These are phyloP conservation scores for Parasteatoda lunata DNA, from an alignment of 2,888 invertebrate species.

Conservation along the genomic window DNA sequence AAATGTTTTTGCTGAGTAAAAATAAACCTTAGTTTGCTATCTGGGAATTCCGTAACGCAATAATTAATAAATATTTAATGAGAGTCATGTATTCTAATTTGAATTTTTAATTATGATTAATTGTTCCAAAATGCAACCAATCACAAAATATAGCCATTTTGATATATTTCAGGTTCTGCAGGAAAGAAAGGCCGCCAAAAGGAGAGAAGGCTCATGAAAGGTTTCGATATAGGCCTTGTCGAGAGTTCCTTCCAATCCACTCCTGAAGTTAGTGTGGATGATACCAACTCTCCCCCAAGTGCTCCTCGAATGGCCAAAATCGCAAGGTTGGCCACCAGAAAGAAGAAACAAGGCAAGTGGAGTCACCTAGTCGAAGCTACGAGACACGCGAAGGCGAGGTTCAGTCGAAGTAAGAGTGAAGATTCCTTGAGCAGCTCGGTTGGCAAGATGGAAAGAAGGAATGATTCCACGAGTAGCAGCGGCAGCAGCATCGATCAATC, in stretches of 20 bases:
- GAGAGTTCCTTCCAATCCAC: constrained; percentile 69
- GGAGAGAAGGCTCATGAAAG: constrained; percentile 93
- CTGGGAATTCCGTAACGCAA: no score
- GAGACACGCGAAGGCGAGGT: constrained; percentile 55
- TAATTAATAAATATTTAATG: no score
- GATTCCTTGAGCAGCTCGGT: constrained; percentile 58
- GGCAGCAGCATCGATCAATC: constrained; percentile 15
- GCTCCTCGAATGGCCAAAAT: constrained; percentile 72
- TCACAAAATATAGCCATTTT: neutral
- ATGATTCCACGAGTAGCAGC: constrained; percentile 47
- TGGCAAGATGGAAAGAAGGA: constrained; percentile 37
- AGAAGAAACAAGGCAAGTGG: constrained; percentile 69
- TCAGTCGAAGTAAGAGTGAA: constrained; percentile 64
- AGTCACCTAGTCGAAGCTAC: constrained; percentile 70
- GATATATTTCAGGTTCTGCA: constrained; percentile 81
- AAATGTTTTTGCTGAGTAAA: no score
- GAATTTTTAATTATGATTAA: no score
- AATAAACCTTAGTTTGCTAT: no score
- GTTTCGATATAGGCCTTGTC: constrained; percentile 82
- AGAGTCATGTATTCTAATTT: no score
- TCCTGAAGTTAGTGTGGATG: constrained; percentile 66
- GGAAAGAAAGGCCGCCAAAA: constrained; percentile 95
- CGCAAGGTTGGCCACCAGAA: constrained; percentile 73
- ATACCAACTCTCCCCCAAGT: constrained; percentile 72
- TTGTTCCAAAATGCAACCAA: no score